Base-by-base conservation (phyloP, 2,888 invertebrate genomes). In the Carpatolechia fugitivella region DNA sequence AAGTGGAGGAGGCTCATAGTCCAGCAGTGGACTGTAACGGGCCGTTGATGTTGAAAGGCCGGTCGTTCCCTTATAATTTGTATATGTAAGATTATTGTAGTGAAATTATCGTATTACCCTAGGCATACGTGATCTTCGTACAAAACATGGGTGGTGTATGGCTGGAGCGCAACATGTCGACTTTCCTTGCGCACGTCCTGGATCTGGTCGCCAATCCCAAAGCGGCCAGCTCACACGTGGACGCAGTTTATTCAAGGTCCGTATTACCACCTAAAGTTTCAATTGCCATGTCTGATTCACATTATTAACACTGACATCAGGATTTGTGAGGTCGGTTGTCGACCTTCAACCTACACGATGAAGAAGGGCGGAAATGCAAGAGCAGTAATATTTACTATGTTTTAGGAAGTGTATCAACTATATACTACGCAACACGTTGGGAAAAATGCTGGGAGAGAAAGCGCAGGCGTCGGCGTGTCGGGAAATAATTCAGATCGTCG, bases 61-160 rank as follows among this genome's bases (percentile, higher is more conserved):
- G n/a, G n/a, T n/a, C n/a, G n/a, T n/a, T n/a, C n/a, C n/a, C n/a
- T n/a, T n/a, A n/a, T n/a, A n/a, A n/a, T n/a, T n/a, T n/a, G n/a
- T n/a, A n/a, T n/a, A n/a, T n/a, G n/a, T n/a, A n/a, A n/a, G n/a
- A n/a, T n/a, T n/a, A n/a, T n/a, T n/a, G n/a, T n/a, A n/a, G n/a
- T n/a, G n/a, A n/a, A n/a, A n/a, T n/a, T n/a, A n/a, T 30, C 6
- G 33, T 33, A 48, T 1, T 57, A 44, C 85, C 62, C 66, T 80
- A 97, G 97, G 96, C 98, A 0, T 99, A 99, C 79, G 98, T 99
- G 24, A 95, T 97, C 52, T 97, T 99, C 79, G 96, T 98, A 0
- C 96, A 97, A 82, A 95, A 95, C 69, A 94, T 99, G 93, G 99
- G 99, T 30, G 95, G 97, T 7, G 92, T 94, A 1, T 99, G 99